These are phyloP conservation scores for Himalopsyche phryganea DNA, from an alignment of 1,140 invertebrate species.

Conservation along the genomic window DNA sequence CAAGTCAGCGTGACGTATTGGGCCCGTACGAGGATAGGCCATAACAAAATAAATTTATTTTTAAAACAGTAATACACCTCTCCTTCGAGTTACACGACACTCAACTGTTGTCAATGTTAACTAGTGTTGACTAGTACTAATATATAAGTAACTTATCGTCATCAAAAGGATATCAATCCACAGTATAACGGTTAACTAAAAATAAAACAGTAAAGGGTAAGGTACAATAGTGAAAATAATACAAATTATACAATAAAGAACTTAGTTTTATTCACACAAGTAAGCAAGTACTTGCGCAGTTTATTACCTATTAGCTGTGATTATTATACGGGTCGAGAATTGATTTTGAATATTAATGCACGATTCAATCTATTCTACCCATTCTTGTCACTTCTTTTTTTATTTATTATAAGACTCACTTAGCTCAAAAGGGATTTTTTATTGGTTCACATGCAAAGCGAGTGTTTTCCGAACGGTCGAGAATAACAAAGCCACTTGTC, in stretches of 20 bases:
- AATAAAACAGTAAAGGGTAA: constrained; percentile 22
- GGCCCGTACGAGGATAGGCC: too few relatives aligned
- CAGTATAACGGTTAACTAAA: not conserved
- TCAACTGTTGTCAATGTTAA: too few relatives aligned
- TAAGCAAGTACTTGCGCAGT: constrained; percentile 7
- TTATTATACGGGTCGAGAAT: constrained; percentile 32
- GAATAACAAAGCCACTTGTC: too few relatives aligned
- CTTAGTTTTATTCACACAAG: not conserved
- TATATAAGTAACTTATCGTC: too few relatives aligned
- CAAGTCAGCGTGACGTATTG: too few relatives aligned
- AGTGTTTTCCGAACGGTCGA: too few relatives aligned
- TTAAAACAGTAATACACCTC: too few relatives aligned
- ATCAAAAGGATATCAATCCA: too few relatives aligned
- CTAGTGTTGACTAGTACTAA: too few relatives aligned
- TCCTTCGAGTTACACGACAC: too few relatives aligned
- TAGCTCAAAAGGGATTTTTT: not conserved
- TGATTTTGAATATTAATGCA: constrained; percentile 32
- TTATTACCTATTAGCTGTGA: constrained; percentile 22
- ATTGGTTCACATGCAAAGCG: not conserved
- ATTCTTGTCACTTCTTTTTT: not conserved
- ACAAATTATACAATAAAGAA: constrained; percentile 28
- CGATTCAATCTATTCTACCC: constrained; percentile 12
- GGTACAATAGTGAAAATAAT: constrained; percentile 27
- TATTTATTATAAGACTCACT: constrained; percentile 1
- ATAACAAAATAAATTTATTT: too few relatives aligned